phyloP scores from a whole-genome alignment of 2,113 vertebrate species.

The Zeus faber region DNA sequence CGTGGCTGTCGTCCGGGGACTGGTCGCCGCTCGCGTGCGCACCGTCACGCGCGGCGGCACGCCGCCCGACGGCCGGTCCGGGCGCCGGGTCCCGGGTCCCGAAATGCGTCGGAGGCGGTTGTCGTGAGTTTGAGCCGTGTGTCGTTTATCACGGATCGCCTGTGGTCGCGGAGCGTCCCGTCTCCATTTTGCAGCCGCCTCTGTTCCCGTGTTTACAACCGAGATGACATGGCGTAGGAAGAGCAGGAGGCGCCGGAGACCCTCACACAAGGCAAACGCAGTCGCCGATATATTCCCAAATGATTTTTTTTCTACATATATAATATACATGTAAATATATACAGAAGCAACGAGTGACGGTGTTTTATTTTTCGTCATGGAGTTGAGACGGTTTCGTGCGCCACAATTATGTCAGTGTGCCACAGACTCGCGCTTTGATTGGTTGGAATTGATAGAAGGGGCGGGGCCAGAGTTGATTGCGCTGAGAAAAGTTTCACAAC shows the following conservation, averaged over 20 bases:
- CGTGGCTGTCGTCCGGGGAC: neutral
- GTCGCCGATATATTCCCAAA: no score
- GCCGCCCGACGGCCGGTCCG: no score
- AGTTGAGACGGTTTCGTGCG: slow-evolving; percentile 60
- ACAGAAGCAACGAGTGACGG: slow-evolving; percentile 4
- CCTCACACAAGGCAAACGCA: slow-evolving; percentile 19
- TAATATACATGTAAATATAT: neutral
- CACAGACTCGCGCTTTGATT: slow-evolving; percentile 69
- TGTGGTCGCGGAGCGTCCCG: slow-evolving; percentile 8
- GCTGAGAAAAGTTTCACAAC: slow-evolving; percentile 33
- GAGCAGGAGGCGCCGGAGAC: slow-evolving; percentile 11
- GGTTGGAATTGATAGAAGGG: slow-evolving; percentile 79
- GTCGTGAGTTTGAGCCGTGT: no score
- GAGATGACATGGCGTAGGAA: slow-evolving; percentile 61
- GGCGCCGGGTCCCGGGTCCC: no score
- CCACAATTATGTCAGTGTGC: slow-evolving; percentile 74
- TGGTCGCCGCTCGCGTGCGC: neutral
- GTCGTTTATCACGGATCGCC: neutral
- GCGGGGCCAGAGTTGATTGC: slow-evolving; percentile 75
- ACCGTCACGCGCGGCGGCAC: neutral
- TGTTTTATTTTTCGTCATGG: slow-evolving; percentile 10
- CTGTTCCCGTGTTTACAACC: slow-evolving; percentile 59
- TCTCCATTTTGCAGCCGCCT: slow-evolving; percentile 71
- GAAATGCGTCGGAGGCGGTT: no score
- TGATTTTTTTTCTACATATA: neutral